A percentile compares a stretch with the other conserved stretches of the same genome.
phyloP scores from a whole-genome alignment of 2,888 invertebrate species.

The Onchidella celtica region DNA sequence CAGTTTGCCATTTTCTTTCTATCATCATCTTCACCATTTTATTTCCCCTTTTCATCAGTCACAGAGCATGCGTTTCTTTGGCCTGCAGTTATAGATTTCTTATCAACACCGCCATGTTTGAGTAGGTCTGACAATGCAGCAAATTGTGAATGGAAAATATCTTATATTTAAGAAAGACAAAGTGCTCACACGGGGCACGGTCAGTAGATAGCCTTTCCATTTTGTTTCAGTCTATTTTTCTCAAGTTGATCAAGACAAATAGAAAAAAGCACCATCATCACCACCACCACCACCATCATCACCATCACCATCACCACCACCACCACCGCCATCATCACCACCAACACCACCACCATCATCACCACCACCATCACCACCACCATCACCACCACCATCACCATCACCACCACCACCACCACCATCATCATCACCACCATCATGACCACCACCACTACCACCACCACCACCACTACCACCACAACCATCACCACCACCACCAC shows the following conservation, averaged over 20 bases:
- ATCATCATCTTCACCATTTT: background rate
- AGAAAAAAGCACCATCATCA: background rate
- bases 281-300: background rate
- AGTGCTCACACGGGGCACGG: no score
- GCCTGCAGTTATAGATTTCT: background rate
- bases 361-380: background rate
- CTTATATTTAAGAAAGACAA: no score
- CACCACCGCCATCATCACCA: background rate
- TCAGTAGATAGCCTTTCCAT: no score
- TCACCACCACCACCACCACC: background rate
- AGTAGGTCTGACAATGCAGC: no score
- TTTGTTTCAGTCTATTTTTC: no score
- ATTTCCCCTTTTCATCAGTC: background rate
- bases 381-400: background rate
- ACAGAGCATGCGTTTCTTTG: background rate
- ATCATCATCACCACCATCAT: background rate
- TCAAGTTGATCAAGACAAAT: no score
- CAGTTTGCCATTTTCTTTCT: constrained; percentile 1
- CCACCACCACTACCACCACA: no score
- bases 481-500: no score
- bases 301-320: background rate
- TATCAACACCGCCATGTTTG: no score
- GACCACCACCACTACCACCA: no score
- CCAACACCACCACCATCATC: background rate
- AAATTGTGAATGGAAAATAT: no score